Conservation (phyloP, 1,140 invertebrate genomes). For the Drosophila sp. region DNA sequence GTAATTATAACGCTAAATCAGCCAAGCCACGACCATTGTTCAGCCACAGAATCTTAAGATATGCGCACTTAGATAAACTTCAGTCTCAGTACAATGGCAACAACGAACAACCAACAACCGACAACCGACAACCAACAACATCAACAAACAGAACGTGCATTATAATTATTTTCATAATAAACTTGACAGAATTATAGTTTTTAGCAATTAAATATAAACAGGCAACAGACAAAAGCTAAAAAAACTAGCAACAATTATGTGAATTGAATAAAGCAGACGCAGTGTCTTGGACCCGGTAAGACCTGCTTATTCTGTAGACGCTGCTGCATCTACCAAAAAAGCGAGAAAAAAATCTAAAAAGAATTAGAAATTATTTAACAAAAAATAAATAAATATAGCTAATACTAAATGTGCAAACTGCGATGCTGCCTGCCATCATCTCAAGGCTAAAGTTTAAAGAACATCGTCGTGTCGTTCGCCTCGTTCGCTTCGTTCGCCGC, state of each 20-base stretch:
- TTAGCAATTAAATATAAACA: constrained; percentile 80
- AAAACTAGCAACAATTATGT: constrained; percentile 56
- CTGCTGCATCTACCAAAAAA: constrained; percentile 42
- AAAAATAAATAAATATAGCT: constrained; percentile 38
- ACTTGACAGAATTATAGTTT: constrained; percentile 80
- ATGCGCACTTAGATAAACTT: constrained; percentile 78
- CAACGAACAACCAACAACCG: constrained; percentile 16
- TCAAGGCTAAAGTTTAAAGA: constrained; percentile 82
- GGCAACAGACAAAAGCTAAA: constrained; percentile 51
- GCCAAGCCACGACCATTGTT: constrained; percentile 74
- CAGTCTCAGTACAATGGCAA: constrained; percentile 63
- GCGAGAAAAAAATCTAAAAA: constrained; percentile 46
- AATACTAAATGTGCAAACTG: constrained; percentile 57
- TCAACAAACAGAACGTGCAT: constrained; percentile 62
- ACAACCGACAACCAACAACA: constrained; percentile 27
- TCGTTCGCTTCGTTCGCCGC: constrained; percentile 14
- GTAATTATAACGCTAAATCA: constrained; percentile 82
- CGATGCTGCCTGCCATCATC: constrained; percentile 48
- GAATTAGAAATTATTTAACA: constrained; percentile 41
- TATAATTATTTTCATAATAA: constrained; percentile 84
- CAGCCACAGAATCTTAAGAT: constrained; percentile 59
- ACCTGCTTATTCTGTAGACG: constrained; percentile 44
- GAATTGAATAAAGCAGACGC: constrained; percentile 50
- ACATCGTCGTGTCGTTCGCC: constrained; percentile 57
- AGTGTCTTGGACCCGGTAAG: constrained; percentile 41